Base-by-base conservation (phyloP, 2,797 vertebrate genomes). In the Hylomyscus alleni region DNA sequence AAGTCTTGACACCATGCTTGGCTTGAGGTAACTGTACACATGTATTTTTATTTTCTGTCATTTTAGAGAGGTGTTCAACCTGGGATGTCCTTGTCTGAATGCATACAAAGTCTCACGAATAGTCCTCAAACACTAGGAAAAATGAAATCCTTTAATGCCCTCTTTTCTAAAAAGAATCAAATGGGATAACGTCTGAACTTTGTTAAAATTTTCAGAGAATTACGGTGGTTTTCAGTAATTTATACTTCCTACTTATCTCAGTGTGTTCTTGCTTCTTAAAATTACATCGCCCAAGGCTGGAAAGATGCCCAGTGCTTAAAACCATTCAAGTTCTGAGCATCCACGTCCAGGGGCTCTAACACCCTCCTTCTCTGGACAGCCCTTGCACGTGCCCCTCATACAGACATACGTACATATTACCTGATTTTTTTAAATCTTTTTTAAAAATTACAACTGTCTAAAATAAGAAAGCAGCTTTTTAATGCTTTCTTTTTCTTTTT, bases 181-280 rank as follows among this genome's bases (percentile, higher is more conserved):
- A 75, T 40, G 88, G 72, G 50, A 10, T 91, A 76, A 77, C 83
- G 40, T 69, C 81, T 83, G n/a, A 67, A 47, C 83, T 97, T 91
- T 50, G 93, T 89, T 94, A 96, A 93, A 75, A 94, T 31, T 84
- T 91, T 90, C 52, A 91, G 87, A 87, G 14, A 88, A 84, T 95
- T 80, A 58, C 4, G 85, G 34, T 88, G 34, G 34, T 72, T 96
- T 95, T 94, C 54, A 89, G 76, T 93, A 82, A 94, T 76, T 81
- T 93, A 47, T 37, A 78, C n/a, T 69, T 82, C 75, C 72, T 95
- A 22, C 20, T 92, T 85, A 90, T 47, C 75, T 83, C 78, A 81
- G 22, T 65, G 52, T 88, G 52, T 88, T 88, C 76, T 81, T 93
- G 14, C 34, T 95, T 94, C 44, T 65, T 67, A 86, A 69, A 86